phyloP scores from a whole-genome alignment of 2,888 invertebrate species.

The Chloroclysta siterata region DNA sequence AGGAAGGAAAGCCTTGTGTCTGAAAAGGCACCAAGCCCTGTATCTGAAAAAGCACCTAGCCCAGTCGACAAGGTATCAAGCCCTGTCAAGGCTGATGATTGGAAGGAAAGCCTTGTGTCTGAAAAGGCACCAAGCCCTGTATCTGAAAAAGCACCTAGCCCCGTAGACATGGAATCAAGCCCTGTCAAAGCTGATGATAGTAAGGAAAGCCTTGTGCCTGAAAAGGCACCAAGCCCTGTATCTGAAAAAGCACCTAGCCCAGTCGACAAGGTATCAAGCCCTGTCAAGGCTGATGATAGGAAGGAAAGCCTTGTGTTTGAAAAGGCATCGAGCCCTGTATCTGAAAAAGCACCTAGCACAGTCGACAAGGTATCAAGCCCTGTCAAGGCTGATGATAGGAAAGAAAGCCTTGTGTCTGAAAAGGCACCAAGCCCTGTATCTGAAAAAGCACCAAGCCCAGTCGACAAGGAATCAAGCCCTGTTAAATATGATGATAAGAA shows the following conservation, averaged over 20 bases:
- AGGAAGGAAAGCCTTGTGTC: neutral
- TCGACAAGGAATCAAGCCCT: too few species aligned
- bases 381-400: too few species aligned
- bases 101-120: neutral
- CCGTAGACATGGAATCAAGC: neutral
- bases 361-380: too few species aligned
- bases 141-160: neutral
- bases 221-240: neutral
- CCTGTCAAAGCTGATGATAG: neutral
- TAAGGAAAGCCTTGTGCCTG: neutral
- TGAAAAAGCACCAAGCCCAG: too few species aligned
- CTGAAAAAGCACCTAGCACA: too few species aligned
- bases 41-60: too few species aligned
- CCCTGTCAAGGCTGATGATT: neutral
- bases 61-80: neutral
- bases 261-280: neutral
- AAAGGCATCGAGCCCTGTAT: neutral
- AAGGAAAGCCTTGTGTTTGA: neutral
- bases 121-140: neutral
- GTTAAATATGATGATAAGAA: too few species aligned
- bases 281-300: neutral
- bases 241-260: neutral
- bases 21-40: neutral
- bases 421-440: too few species aligned
- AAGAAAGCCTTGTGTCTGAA: too few species aligned